Percentiles rank a stretch among this genome's conserved stretches.
These are phyloP conservation scores for Cerastis leucographa DNA, from an alignment of 2,888 invertebrate genomes.

Conservation along the genomic window DNA sequence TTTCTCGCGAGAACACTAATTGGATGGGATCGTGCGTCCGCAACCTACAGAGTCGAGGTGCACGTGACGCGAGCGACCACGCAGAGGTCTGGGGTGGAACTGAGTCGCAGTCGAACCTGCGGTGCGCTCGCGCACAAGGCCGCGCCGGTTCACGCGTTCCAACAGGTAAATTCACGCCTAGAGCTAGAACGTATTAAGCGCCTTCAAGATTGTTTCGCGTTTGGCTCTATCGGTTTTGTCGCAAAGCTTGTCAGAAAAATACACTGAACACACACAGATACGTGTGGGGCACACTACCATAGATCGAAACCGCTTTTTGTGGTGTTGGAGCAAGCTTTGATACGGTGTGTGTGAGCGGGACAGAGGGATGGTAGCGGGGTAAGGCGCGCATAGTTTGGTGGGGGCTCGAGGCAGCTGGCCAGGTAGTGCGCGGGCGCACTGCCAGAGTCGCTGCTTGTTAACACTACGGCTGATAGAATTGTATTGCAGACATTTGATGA, in stretches of 20 bases:
- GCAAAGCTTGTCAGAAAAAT: conserved; percentile 88
- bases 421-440: conserved; percentile 87
- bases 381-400: conserved; percentile 82
- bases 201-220: conserved; percentile 78
- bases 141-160: conserved; percentile 91
- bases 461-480: conserved; percentile 86
- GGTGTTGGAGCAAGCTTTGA: conserved; percentile 83
- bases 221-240: conserved; percentile 78
- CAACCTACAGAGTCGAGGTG: conserved; percentile 74
- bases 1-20: conserved; percentile 90
- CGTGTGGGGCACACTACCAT: conserved; percentile 78
- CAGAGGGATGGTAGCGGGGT: conserved; percentile 84
- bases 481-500: conserved; percentile 82
- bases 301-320: conserved; percentile 89
- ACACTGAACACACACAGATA: conserved; percentile 83
- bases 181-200: conserved; percentile 82
- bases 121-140: conserved; percentile 91
- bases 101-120: conserved; percentile 87
- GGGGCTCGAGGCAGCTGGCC: conserved; percentile 89
- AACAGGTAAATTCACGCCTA: conserved; percentile 89
- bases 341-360: conserved; percentile 83
- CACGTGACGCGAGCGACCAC: conserved; percentile 85
- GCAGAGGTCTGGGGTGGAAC: conserved; percentile 89
- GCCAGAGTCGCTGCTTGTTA: conserved; percentile 88
- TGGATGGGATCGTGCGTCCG: conserved; percentile 87